These are phyloP conservation scores for Pachypsylla venusta DNA, from an alignment of 1,140 invertebrate genomes.

Conservation along the genomic window DNA sequence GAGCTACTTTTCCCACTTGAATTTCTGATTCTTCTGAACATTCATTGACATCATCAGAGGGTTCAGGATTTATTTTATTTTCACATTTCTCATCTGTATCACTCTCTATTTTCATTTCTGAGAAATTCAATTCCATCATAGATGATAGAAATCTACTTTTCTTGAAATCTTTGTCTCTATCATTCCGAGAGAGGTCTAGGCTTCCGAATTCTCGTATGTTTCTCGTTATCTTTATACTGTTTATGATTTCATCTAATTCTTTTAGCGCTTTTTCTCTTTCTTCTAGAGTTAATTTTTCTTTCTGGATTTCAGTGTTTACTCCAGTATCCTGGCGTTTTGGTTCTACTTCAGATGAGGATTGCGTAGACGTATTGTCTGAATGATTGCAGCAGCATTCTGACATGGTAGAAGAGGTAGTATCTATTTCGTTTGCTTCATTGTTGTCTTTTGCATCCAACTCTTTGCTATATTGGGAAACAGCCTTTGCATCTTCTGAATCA, in stretches of 20 bases:
- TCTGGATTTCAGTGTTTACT: constrained; percentile 16
- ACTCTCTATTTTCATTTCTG: constrained; percentile 13
- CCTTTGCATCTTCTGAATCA: constrained; percentile 24
- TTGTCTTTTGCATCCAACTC: not conserved
- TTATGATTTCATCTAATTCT: constrained; percentile 35
- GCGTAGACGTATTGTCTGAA: not conserved
- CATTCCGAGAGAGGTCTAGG: not conserved
- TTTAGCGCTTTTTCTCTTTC: constrained; percentile 36
- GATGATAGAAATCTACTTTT: constrained; percentile 18
- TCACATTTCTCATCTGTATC: constrained; percentile 10
- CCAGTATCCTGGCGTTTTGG: constrained; percentile 23
- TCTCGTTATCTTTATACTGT: constrained; percentile 15
- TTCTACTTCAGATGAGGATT: not conserved
- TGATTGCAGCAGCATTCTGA: not conserved
- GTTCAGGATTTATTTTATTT: constrained; percentile 9
- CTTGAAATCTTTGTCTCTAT: not conserved
- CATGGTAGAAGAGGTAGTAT: not conserved
- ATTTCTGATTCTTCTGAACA: constrained; percentile 5
- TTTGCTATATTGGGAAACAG: constrained; percentile 13
- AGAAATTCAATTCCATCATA: constrained; percentile 17
- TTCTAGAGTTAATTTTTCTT: constrained; percentile 29
- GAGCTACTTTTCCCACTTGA: constrained; percentile 36
- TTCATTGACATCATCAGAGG: constrained; percentile 12
- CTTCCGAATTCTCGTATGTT: constrained; percentile 16
- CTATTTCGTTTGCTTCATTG: not conserved